Base-by-base conservation (phyloP, 2,888 invertebrate genomes). In the Lasioglossum malachurum region DNA sequence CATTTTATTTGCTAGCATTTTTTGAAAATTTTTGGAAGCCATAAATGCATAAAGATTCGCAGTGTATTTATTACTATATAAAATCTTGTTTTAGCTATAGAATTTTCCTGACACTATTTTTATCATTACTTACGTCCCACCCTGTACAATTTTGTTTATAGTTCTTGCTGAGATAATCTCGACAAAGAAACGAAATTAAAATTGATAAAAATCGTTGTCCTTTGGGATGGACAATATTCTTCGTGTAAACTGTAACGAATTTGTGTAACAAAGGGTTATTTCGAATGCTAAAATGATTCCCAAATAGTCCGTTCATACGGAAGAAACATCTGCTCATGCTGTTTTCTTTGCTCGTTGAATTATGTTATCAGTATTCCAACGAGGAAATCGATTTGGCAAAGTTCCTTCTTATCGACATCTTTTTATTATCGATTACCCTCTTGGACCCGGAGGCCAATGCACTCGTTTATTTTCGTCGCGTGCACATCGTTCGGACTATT, bases 311-410 rank as follows among this genome's bases (percentile, higher is more conserved):
- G 5, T 67, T 57, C 41, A 49, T n/a, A 23, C 35, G 31, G 10
- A 31, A 10, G 64, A 78, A 83, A 77, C 44, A 77, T 71, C 41
- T 73, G 74, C 38, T 53, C n/a, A 0, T 60, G n/a, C 27, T 38
- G 44, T 49, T 71, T 31, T 27, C 49, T 57, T 80, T 76, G 69
- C 46, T 31, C 8, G 14, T 41, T 60, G 64, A 82, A 75, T 83
- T 77, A 86, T 72, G 82, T 60, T 78, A 60, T 74, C 78, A 64
- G 41, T 83, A 80, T 86, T 75, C 75, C 73, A 5, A 27, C 72
- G 16, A 16, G 72, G 75, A 60, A 83, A 86, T 86, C 86, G 83
- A 81, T 80, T 87, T 87, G 86, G 86, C 87, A 83, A 53, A 31
- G 38, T 84, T 84, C 74, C 78, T 76, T 41, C 49, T 82, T 64